These are phyloP conservation scores for Hiodon tergisus DNA, from an alignment of 2,113 vertebrate species.

Conservation along the genomic window DNA sequence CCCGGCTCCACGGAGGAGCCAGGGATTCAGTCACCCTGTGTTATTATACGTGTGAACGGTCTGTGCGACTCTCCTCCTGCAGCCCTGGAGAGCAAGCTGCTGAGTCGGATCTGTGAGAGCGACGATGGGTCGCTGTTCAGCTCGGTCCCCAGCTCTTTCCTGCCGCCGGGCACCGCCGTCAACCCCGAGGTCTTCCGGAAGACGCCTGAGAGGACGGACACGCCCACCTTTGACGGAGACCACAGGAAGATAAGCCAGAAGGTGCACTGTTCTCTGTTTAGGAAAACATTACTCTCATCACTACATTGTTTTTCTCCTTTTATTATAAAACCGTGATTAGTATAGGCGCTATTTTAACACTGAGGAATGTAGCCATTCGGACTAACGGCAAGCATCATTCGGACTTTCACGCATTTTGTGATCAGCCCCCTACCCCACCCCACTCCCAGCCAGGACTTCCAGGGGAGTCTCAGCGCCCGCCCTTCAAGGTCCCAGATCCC, in stretches of 20 bases:
- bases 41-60: no score
- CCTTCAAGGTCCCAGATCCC: neutral
- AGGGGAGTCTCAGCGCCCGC: slow-evolving; percentile 1
- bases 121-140: slow-evolving; percentile 44
- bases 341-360: no score
- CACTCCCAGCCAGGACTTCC: slow-evolving; percentile 34
- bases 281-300: neutral
- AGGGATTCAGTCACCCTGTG: no score
- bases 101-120: slow-evolving; percentile 68
- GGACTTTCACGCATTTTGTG: neutral
- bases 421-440: neutral
- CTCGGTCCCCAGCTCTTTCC: slow-evolving; percentile 16
- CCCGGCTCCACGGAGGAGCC: neutral
- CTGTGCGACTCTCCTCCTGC: neutral
- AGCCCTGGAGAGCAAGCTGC: slow-evolving; percentile 67
- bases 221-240: slow-evolving; percentile 11
- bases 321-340: no score
- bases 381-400: no score
- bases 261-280: slow-evolving; percentile 17
- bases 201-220: neutral
- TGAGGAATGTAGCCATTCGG: no score
- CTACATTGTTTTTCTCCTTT: no score
- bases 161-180: slow-evolving; percentile 15
- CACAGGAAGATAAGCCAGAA: slow-evolving; percentile 8
- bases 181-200: slow-evolving; percentile 4